Base-by-base conservation (phyloP, 2,797 vertebrate species). In the Pteronotus mesoamericanus region DNA sequence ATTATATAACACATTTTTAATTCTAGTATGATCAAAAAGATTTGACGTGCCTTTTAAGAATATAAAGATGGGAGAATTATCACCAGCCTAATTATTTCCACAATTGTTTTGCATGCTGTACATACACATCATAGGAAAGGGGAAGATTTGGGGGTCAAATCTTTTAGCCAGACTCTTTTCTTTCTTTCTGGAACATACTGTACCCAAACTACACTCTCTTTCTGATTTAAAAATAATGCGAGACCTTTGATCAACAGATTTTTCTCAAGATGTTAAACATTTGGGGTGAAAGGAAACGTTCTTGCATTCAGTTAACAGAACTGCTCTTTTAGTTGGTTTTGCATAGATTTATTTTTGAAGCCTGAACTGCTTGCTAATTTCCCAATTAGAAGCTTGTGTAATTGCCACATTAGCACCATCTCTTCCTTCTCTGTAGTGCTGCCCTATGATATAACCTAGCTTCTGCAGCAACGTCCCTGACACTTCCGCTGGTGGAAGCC, bases 201-300 rank as follows among this genome's bases (percentile, higher is more conserved):
- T 59, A 88, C 34, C 51, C 69, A 94, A 94, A 94, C 37, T 44
- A 5, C 34, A 39, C 46, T 37, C 55, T 61, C 64, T 72, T 80
- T 71, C 71, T 86, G 29, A 75, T 68, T 91, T 92, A 89, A 97
- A 94, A 96, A 97, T 82, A 94, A 90, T 77, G 24, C 21, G 32
- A 94, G 64, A 91, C 78, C 78, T 96, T 96, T 94, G 92, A 96
- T 92, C 82, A 93, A 82, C 44, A 95, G 80, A 96, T 91, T 96
- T 94, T 95, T 96, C 91, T 90, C 87, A 96, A 61, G 57, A 77
- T 94, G 77, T 74, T 96, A 71, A 96, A 83, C 90, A 93, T 94
- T 91, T 84, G 12, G 51, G 48, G 85, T 57, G 74, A 96, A 94
- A 86, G 86, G 78, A 94, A 94, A 88, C 2, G 0, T 57, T 92